A percentile compares a stretch with the other conserved stretches of the same genome.
Conservation (phyloP, 2,888 invertebrate species). For the Drosophila formosana region DNA sequence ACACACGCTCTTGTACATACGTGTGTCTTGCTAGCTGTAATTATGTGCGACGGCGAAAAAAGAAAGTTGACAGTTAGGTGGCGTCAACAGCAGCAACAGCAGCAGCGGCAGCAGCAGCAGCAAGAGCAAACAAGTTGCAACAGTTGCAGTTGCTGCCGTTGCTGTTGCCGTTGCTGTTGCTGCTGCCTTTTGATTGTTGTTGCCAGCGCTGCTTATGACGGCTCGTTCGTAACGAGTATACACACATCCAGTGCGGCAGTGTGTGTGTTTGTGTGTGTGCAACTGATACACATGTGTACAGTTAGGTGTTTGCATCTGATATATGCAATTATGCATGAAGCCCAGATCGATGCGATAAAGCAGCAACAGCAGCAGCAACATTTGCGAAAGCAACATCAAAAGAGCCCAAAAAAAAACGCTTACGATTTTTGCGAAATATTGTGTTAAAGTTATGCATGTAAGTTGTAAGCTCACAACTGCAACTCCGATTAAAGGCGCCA, state of each 20-base stretch:
- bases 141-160: constrained; percentile 38
- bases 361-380: constrained; percentile 26
- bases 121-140: constrained; percentile 57
- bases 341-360: constrained; percentile 59
- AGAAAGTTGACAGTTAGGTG: constrained; percentile 79
- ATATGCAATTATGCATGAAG: constrained; percentile 78
- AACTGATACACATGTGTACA: background rate
- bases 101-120: constrained; percentile 34
- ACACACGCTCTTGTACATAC: constrained; percentile 28
- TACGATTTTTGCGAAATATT: constrained; percentile 52
- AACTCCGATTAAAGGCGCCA: background rate
- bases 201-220: constrained; percentile 61
- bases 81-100: constrained; percentile 62
- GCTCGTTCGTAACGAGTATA: constrained; percentile 58
- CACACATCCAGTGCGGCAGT: constrained; percentile 16
- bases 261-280: constrained; percentile 1
- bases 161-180: constrained; percentile 30
- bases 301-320: constrained; percentile 56
- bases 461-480: constrained; percentile 46
- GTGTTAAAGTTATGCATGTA: constrained; percentile 55
- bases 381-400: constrained; percentile 17
- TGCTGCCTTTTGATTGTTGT: constrained; percentile 27
- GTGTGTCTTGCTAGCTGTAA: constrained; percentile 48
- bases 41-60: constrained; percentile 66
- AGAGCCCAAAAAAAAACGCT: constrained; percentile 9